Base-by-base conservation (phyloP, 2,113 vertebrate species). In the Ornithorhynchus anatinus region DNA sequence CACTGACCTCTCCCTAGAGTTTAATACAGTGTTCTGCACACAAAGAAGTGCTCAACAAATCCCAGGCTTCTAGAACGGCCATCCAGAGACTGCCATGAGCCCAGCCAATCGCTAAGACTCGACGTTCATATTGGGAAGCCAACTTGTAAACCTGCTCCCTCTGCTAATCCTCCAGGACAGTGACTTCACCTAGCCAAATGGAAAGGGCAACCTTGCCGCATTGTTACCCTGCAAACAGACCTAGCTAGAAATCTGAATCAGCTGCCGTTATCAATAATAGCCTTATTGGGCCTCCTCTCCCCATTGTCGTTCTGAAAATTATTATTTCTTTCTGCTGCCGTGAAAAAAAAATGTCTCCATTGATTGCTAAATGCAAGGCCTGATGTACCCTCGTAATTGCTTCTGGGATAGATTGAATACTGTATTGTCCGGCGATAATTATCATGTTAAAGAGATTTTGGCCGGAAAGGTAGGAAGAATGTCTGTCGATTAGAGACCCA, bases 301-400 rank as follows among this genome's bases (percentile, higher is more conserved):
- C 69, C 45, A 70, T 56, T 81, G 56, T 60, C 16, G 52, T 48
- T 70, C 38, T 25, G 57, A 36, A 86, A 80, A 82, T 80, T 68
- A 86, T 45, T 62, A 68, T 75, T 85, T 84, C 45, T 71, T 75
- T 82, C 67, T 70, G 31, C 50, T 74, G 56, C 42, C 48, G 70
- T 80, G 57, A 75, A 78, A 78, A 79, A 59, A 75, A 56, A 69
- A 32, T 51, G 47, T 61, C 70, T 71, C 59, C 39, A 59, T 44
- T 63, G 76, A 71, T 67, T 66, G 36, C 23, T 59, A 82, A 77
- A 64, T 70, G 63, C 65, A 75, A 68, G 62, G 64, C 38, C 42
- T 66, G 38, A 56, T 77, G 58, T 77, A 69, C 77, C 25, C 60
- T 33, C 27, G 33, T 58, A 61, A 73, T 82, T 82, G 51, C 62